Conservation (phyloP, 1,140 invertebrate genomes). For the Temnothorax longispinosus region DNA sequence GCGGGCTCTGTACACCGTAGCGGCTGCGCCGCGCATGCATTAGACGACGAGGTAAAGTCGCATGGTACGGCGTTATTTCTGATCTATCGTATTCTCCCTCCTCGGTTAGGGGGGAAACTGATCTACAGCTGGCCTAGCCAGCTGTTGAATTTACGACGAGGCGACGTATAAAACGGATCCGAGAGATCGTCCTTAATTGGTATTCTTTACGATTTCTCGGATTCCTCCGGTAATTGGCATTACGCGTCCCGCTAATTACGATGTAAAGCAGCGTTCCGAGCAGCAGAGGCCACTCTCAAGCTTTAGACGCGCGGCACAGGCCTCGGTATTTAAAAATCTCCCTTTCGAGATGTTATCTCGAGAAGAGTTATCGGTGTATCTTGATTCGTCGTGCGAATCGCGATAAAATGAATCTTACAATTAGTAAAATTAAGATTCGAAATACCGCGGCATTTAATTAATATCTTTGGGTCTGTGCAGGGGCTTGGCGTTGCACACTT, state of each 20-base stretch:
- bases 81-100: not conserved
- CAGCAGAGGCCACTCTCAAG: too few species aligned
- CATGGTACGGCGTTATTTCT: conserved; percentile 3
- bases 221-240: not conserved
- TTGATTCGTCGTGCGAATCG: not conserved
- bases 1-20: not conserved
- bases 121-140: not conserved
- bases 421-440: not conserved
- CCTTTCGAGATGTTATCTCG: not conserved
- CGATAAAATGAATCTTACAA: too few species aligned
- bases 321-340: not conserved
- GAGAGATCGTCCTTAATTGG: not conserved
- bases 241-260: not conserved
- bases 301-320: too few species aligned
- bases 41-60: conserved; percentile 19
- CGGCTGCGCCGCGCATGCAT: conserved; percentile 14
- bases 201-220: conserved; percentile 4
- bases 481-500: too few species aligned
- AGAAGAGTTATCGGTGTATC: not conserved
- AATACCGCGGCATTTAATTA: not conserved
- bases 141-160: not conserved
- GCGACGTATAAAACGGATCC: not conserved
- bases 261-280: not conserved
- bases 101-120: not conserved
- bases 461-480: not conserved